A percentile compares a stretch with the other conserved stretches of the same genome.
phyloP scores from a whole-genome alignment of 2,113 vertebrate species.

The Nothocercus julius region DNA sequence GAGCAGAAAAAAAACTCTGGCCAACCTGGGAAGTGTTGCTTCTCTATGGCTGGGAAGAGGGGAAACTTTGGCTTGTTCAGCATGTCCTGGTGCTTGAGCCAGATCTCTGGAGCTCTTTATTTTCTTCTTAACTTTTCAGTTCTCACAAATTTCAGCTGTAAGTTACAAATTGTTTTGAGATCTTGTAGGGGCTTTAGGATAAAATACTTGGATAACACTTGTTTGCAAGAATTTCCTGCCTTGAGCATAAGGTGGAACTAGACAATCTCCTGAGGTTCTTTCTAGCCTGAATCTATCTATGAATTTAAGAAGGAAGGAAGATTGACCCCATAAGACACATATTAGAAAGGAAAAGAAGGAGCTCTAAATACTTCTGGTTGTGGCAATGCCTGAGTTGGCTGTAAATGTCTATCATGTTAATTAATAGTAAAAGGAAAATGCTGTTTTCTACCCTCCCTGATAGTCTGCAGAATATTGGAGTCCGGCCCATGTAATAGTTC shows the following conservation, averaged over 20 bases:
- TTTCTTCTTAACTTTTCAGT: background rate
- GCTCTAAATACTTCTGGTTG: background rate
- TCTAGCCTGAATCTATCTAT: background rate
- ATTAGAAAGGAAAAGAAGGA: background rate
- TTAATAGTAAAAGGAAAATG: background rate
- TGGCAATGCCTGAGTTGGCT: background rate
- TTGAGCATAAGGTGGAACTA: background rate
- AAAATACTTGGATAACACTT: background rate
- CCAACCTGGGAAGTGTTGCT: background rate
- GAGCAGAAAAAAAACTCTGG: background rate
- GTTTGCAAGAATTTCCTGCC: background rate
- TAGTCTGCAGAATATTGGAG: background rate
- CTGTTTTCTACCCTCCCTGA: background rate
- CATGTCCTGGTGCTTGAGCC: background rate
- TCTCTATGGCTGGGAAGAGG: background rate
- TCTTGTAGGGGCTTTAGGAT: background rate
- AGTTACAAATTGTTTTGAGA: background rate
- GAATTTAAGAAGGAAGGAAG: background rate
- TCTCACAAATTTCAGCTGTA: background rate
- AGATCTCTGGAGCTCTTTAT: background rate
- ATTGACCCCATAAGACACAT: background rate
- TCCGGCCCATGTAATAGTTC: background rate
- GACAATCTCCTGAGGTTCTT: background rate
- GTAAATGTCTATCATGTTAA: background rate
- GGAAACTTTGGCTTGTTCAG: background rate